These are phyloP conservation scores for Endotricha flammealis DNA, from an alignment of 2,888 invertebrate species.

Conservation along the genomic window DNA sequence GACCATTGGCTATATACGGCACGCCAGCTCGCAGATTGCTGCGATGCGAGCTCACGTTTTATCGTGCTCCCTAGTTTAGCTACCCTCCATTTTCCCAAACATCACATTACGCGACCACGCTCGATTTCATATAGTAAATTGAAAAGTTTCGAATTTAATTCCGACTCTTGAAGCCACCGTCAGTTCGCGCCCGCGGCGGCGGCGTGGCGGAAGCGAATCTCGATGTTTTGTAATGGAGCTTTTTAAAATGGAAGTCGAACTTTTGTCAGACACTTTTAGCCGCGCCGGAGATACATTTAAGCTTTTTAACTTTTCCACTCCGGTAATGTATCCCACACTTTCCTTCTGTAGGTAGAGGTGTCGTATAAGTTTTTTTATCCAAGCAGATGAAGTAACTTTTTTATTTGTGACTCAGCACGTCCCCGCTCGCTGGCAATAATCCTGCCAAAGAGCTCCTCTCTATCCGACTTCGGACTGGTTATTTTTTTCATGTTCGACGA, in stretches of 20 bases:
- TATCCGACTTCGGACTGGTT: slow-evolving; percentile 45
- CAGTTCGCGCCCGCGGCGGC: slow-evolving; percentile 59
- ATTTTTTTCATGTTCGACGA: slow-evolving; percentile 56
- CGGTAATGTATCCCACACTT: slow-evolving; percentile 75
- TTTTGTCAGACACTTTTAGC: slow-evolving; percentile 79
- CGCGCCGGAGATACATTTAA: slow-evolving; percentile 77
- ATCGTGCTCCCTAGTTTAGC: too few species aligned
- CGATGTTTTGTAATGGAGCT: slow-evolving; percentile 79
- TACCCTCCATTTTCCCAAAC: slow-evolving; percentile 36
- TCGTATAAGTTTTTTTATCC: slow-evolving; percentile 63
- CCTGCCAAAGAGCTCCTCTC: slow-evolving; percentile 54
- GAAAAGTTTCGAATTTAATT: slow-evolving; percentile 72
- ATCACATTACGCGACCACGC: slow-evolving; percentile 44
- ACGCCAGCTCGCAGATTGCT: slow-evolving; percentile 1
- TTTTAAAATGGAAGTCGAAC: slow-evolving; percentile 79
- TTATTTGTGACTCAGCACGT: slow-evolving; percentile 54
- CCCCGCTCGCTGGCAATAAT: slow-evolving; percentile 56
- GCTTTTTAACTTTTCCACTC: slow-evolving; percentile 79
- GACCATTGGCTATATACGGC: slow-evolving; percentile 7
- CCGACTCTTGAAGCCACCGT: slow-evolving; percentile 56
- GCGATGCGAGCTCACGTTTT: neutral
- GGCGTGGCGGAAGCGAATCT: slow-evolving; percentile 74
- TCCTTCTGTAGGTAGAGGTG: slow-evolving; percentile 63
- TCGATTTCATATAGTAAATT: slow-evolving; percentile 68
- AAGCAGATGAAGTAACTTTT: slow-evolving; percentile 55